These are phyloP conservation scores for Tragelaphus imberbis DNA, from an alignment of 2,113 vertebrate species.

Conservation along the genomic window DNA sequence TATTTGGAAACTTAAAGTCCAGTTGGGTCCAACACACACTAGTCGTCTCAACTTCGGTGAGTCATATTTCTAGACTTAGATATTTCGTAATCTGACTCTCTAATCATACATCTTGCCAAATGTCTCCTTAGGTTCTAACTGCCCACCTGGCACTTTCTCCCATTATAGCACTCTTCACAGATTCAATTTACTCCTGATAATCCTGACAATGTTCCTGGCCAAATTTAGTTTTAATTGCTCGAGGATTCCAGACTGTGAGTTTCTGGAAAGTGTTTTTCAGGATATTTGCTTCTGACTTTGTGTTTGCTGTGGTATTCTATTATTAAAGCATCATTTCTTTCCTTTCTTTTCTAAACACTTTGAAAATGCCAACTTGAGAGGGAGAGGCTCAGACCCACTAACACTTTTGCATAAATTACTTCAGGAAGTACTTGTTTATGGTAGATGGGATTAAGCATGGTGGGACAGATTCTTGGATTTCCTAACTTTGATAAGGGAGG, in stretches of 20 bases:
- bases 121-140: neutral
- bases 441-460: neutral
- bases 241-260: neutral
- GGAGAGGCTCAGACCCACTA: neutral
- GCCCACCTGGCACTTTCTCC: fast-evolving
- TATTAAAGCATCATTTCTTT: neutral
- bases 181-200: neutral
- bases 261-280: neutral
- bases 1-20: neutral
- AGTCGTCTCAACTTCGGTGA: neutral
- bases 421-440: neutral
- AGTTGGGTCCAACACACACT: neutral
- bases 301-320: neutral
- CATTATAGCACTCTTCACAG: neutral
- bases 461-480: neutral
- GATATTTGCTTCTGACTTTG: neutral
- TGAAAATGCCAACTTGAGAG: neutral
- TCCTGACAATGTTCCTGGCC: neutral
- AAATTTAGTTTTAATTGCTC: neutral
- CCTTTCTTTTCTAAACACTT: neutral
- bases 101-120: neutral
- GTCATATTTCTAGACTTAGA: neutral
- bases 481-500: neutral
- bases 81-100: neutral
- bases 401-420: neutral